Percentiles rank a stretch among this genome's conserved stretches.
Conservation (phyloP, 2,797 vertebrate genomes). For the Spondyliosoma cantharus region DNA sequence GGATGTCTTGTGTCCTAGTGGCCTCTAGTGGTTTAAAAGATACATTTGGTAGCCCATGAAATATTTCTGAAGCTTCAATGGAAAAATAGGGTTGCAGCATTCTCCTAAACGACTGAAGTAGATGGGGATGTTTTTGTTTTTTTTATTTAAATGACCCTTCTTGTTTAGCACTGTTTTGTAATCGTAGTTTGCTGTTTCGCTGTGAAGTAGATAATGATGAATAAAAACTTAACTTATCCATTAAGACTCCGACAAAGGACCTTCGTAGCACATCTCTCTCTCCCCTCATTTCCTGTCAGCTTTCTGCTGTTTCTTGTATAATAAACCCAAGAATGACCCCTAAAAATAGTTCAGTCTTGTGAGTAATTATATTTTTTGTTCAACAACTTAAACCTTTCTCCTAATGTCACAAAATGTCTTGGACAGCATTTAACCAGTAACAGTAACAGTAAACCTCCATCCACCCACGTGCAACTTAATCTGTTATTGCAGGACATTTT, state of each 20-base stretch:
- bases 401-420: neutral
- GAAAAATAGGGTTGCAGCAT: too few species aligned
- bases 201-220: too few species aligned
- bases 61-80: too few species aligned
- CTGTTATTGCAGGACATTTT: neutral
- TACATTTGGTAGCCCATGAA: neutral
- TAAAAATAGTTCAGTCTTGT: neutral
- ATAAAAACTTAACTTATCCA: too few species aligned
- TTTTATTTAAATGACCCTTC: too few species aligned
- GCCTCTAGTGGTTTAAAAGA: neutral
- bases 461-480: neutral
- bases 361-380: neutral
- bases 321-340: neutral
- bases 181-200: too few species aligned
- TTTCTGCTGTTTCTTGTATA: neutral
- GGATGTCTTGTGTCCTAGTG: neutral
- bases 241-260: too few species aligned
- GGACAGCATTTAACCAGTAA: neutral
- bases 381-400: neutral
- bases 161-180: too few species aligned
- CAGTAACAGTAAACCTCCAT: neutral
- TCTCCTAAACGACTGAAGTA: too few species aligned
- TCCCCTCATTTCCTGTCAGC: neutral
- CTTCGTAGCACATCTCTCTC: neutral
- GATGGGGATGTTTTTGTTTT: too few species aligned